A percentile compares a stretch with the other conserved stretches of the same genome.
These are phyloP conservation scores for Coturnix japonica DNA, from an alignment of 2,113 vertebrate genomes.

Conservation along the genomic window DNA sequence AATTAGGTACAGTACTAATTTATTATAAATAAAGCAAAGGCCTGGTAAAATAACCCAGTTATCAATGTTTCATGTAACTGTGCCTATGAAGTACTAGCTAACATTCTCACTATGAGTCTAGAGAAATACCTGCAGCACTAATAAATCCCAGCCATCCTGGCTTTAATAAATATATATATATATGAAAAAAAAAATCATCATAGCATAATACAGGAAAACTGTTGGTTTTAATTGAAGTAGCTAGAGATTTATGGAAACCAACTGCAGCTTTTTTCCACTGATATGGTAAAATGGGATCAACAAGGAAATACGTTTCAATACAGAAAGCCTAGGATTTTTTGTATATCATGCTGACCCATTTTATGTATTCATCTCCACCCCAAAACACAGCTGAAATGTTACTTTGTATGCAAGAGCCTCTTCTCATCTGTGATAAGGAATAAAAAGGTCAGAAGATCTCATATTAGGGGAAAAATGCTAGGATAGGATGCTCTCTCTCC, in stretches of 20 bases:
- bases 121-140: slow-evolving; percentile 53
- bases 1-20: slow-evolving; percentile 75
- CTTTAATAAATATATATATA: neutral
- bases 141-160: slow-evolving; percentile 39
- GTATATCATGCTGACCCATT: neutral
- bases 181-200: slow-evolving; percentile 6
- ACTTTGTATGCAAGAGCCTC: slow-evolving; percentile 2
- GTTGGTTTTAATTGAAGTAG: slow-evolving; percentile 56
- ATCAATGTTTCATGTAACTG: slow-evolving; percentile 60
- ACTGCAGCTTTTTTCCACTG: slow-evolving; percentile 33
- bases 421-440: slow-evolving; percentile 22
- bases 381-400: slow-evolving; percentile 12
- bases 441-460: slow-evolving; percentile 31
- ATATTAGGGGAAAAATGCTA: slow-evolving; percentile 24
- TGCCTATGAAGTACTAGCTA: slow-evolving; percentile 58
- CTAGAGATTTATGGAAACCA: slow-evolving; percentile 40
- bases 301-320: slow-evolving; percentile 3
- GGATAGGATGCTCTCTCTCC: neutral
- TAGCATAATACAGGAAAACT: slow-evolving; percentile 38
- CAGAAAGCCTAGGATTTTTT: neutral
- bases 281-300: slow-evolving; percentile 31
- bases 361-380: slow-evolving; percentile 43
- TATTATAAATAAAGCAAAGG: slow-evolving; percentile 75
- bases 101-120: slow-evolving; percentile 40
- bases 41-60: slow-evolving; percentile 72